Evolutionary conservation across 2,888 invertebrate genomes (phyloP), one percentile per base, ranked within the genome.

Genomic region (Clostera curtula): DNA sequence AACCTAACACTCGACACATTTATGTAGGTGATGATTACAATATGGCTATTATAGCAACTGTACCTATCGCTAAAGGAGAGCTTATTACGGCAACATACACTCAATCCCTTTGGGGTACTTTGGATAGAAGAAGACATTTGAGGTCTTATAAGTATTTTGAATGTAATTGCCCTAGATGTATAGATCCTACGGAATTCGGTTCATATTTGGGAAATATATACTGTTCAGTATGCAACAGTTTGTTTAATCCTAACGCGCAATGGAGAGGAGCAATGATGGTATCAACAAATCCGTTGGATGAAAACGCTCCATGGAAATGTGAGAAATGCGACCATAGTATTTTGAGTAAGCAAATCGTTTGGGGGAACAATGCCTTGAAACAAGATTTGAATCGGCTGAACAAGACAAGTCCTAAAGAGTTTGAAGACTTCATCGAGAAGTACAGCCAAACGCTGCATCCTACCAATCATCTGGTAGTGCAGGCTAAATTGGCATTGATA

Each of bases 41-140:
- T 49, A 83, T 92, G 24, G 79, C 87, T 2, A 70, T 92, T 12
- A 80, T 89, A 45, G 90, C 92, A 8, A 88, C 89, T 5, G 75
- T 85, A 19, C 85, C 86, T 7, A 90, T 93, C 27, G 66, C 83
- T 25, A 90, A 91, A 70, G 91, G 90, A 3, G 87, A 88, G 20
- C 70, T 87, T 21, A 88, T 92, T 20, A 88, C 87, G 13, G 86
- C 88, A 0, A 89, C 90, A 0, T 92, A 92, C 52, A 90, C 91
- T 0, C 90, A 92, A 58, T 84, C 88, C 0, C 61, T 93, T 22
- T 88, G 89, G 75, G 89, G 90, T 8, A 92, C 92, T 2, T 69
- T 89, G 8, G 86, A 88, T 34, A 74, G 92, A 24, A 70, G 91
- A 41, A 72, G 83, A 42, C 88, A 88, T 62, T 66, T 93, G 3